Base-by-base conservation (phyloP, 2,113 vertebrate species). In the Neoarius graeffei region DNA sequence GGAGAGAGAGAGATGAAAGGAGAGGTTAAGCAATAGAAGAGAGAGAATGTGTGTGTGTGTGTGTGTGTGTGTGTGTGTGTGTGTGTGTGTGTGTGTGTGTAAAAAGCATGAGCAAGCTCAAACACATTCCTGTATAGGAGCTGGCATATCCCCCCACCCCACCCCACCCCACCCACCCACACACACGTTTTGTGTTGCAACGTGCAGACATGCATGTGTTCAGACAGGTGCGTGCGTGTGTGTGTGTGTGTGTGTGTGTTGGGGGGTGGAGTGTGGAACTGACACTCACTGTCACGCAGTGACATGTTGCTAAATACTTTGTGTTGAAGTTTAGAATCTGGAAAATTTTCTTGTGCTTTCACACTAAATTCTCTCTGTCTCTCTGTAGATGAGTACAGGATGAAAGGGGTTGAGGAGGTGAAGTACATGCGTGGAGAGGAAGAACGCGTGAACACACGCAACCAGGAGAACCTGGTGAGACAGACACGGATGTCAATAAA, bases 331-430 rank as follows among this genome's bases (percentile, higher is more conserved):
- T 77, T 25, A 77, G 10, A 77, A 25, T 77, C 74, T 25, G 4
- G 48, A 77, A 77, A 52, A 76, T 35, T 7, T 71, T 27, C 2
- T 17, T 77, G 19, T 48, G 19, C 54, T 79, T 52, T 79, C 13
- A 77, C 42, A 79, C 10, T n/a, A 79, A 79, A 77, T 25, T 88
- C 91, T 86, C 86, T 93, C 35, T 85, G 60, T 48, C 52, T 80
- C 20, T 60, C 64, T 90, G 85, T 94, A 98, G 98, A 98, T 93
- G 98, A 99, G 94, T 98, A 98, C 96, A 98, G 97, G 95, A 96
- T 97, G 96, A 98, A 98, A 96, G 97, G 96, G 88, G 97, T 98
- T 94, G 97, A 98, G 95, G 97, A 98, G 95, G 98, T 98, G 90
- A 96, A 96, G 93, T 96, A 96, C 93, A 96, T 96, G 94, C 94